Evolutionary conservation across 2,888 invertebrate species (phyloP).

Genomic region (Lepeophtheirus nordmannii): DNA sequence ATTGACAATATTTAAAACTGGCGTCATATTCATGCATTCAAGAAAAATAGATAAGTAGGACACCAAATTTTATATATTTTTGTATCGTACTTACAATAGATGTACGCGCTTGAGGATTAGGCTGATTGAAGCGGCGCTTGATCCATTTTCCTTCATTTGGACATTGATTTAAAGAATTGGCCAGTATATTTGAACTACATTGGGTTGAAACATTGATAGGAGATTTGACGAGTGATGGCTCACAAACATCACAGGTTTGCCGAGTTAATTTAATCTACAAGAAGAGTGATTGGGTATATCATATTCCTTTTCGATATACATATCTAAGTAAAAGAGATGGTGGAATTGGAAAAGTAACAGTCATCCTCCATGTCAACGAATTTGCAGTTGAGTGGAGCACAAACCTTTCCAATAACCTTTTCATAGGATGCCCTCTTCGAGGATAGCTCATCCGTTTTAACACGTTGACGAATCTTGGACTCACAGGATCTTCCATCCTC

Average conservation of each 20-base stretch:
- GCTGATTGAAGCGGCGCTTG: conserved; percentile 1
- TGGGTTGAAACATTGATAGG: neutral
- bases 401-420: neutral
- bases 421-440: neutral
- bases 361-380: neutral
- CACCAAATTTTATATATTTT: too few species aligned
- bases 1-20: neutral
- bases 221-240: conserved; percentile 12
- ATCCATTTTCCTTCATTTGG: neutral
- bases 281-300: neutral
- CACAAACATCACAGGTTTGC: neutral
- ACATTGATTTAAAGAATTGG: conserved; percentile 4
- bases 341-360: neutral
- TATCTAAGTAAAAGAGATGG: too few species aligned
- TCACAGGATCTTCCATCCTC: neutral
- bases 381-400: conserved; percentile 14
- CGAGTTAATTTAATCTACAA: neutral
- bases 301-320: too few species aligned
- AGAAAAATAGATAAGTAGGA: too few species aligned
- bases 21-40: too few species aligned
- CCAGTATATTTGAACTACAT: neutral
- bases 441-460: conserved; percentile 7
- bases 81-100: conserved; percentile 3
- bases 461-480: neutral
- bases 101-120: neutral